phyloP scores from a whole-genome alignment of 2,888 invertebrate species.

The Athrips mouffetella region DNA sequence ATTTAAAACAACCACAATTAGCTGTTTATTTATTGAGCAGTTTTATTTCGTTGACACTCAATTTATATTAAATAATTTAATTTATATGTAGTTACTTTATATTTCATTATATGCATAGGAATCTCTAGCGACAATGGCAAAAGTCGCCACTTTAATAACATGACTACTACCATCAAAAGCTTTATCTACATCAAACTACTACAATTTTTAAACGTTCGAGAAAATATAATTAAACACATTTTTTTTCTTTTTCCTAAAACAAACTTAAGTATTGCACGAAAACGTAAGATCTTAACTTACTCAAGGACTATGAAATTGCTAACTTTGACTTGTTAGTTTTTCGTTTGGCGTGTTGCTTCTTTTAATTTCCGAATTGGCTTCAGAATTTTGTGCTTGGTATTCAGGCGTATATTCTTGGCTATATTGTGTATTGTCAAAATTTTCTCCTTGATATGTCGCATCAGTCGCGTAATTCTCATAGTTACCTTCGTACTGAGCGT shows the following conservation, averaged over 20 bases:
- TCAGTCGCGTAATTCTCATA: constrained; percentile 52
- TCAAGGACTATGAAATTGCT: constrained; percentile 46
- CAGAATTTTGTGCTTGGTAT: constrained; percentile 27
- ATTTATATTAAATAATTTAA: not conserved
- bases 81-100: not conserved
- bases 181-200: too few species aligned
- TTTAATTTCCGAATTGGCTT: constrained; percentile 31
- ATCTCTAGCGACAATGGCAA: too few species aligned
- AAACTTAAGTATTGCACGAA: constrained; percentile 33
- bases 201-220: not conserved
- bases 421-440: constrained; percentile 47
- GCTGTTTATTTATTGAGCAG: constrained; percentile 2
- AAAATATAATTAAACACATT: constrained; percentile 3
- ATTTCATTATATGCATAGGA: not conserved
- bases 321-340: constrained; percentile 55
- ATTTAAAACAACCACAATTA: not conserved
- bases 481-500: constrained; percentile 49
- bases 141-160: too few species aligned
- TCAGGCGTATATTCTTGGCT: constrained; percentile 38
- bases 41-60: not conserved
- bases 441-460: constrained; percentile 45
- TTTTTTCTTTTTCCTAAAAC: too few species aligned
- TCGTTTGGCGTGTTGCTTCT: constrained; percentile 41
- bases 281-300: constrained; percentile 34
- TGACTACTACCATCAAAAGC: too few species aligned